Evolutionary conservation across 2,797 vertebrate genomes (phyloP).

Genomic region (Manis pentadactyla): DNA sequence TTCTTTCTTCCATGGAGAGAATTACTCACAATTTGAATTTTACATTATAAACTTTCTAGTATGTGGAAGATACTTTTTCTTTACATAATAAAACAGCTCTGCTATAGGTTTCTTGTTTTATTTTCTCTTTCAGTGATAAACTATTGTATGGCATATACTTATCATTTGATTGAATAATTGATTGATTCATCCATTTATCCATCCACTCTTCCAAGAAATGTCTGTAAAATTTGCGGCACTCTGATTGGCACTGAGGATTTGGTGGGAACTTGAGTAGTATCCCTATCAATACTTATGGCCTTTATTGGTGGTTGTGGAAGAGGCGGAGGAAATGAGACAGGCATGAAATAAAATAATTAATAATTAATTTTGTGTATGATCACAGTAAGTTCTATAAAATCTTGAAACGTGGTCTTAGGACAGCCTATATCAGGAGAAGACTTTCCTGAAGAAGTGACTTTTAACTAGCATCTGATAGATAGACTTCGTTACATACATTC

Average conservation of each 20-base stretch:
- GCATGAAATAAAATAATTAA: not conserved
- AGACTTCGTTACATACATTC: not conserved
- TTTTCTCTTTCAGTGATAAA: not conserved
- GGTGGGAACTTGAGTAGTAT: not conserved
- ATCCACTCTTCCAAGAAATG: not conserved
- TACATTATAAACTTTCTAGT: not conserved
- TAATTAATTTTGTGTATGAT: not conserved
- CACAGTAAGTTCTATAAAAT: not conserved
- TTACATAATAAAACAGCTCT: not conserved
- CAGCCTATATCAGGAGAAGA: not conserved
- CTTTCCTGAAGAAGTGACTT: not conserved
- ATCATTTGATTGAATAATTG: not conserved
- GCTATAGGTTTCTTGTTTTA: not conserved
- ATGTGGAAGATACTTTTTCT: not conserved
- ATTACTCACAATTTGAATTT: not conserved
- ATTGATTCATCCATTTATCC: not conserved
- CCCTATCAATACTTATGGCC: not conserved
- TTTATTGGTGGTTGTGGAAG: not conserved
- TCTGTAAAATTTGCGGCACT: not conserved
- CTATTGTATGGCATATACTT: not conserved
- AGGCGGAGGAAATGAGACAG: not conserved
- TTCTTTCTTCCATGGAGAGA: not conserved
- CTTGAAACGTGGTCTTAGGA: not conserved
- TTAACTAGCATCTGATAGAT: not conserved
- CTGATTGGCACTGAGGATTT: not conserved